These are phyloP conservation scores for Oncopeltus fasciatus DNA, from an alignment of 1,140 invertebrate species.

Conservation along the genomic window DNA sequence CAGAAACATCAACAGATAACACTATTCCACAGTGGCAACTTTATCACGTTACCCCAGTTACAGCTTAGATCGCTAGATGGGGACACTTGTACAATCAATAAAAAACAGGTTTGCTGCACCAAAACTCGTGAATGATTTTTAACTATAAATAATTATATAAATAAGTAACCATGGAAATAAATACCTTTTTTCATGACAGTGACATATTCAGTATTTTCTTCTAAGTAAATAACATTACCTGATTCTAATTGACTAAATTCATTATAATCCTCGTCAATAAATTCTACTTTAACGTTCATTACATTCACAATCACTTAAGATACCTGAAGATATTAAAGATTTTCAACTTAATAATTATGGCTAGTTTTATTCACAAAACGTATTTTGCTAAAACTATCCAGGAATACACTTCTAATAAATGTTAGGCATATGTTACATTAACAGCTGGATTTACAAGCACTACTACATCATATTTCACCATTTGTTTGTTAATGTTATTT, in stretches of 20 bases:
- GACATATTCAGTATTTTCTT: neutral
- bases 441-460: too few species aligned
- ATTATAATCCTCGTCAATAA: neutral
- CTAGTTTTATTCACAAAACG: too few species aligned
- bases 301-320: neutral
- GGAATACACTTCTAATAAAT: too few species aligned
- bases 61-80: conserved; percentile 1
- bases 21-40: neutral
- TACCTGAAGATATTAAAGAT: too few species aligned
- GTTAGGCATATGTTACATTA: too few species aligned
- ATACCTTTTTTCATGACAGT: neutral
- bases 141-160: neutral
- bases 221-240: neutral
- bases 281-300: conserved; percentile 5
- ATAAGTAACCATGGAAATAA: neutral
- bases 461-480: too few species aligned
- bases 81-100: conserved; percentile 4
- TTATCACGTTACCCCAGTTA: neutral
- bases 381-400: too few species aligned
- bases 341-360: too few species aligned
- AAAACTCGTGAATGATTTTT: neutral
- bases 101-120: neutral
- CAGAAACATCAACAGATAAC: neutral
- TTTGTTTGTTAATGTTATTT: too few species aligned
- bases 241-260: too few species aligned